Evolutionary conservation across 2,113 vertebrate genomes (phyloP).

Genomic region (Tautogolabrus adspersus): DNA sequence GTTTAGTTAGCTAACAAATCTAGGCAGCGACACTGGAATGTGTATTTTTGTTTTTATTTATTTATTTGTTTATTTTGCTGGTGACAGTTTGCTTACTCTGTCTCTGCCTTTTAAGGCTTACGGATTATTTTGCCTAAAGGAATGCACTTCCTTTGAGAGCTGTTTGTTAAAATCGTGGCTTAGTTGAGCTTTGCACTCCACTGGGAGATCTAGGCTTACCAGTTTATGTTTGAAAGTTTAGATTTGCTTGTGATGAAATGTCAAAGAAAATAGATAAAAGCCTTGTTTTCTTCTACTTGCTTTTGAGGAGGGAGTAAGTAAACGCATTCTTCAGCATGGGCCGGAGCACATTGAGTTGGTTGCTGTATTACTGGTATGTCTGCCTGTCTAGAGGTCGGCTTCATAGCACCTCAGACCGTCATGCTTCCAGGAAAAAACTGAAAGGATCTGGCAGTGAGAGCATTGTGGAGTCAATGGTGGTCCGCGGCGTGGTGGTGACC

Average conservation of each 20-base stretch:
- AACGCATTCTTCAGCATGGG: conserved; percentile 21
- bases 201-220: not conserved
- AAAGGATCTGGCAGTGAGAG: conserved; percentile 51
- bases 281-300: not conserved
- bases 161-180: conserved; percentile 41
- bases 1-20: no score
- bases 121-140: conserved; percentile 14
- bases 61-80: not conserved
- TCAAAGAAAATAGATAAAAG: not conserved
- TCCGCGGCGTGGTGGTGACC: conserved; percentile 47
- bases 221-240: conserved; percentile 36
- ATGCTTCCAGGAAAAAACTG: conserved; percentile 67
- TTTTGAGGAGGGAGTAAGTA: not conserved
- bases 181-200: conserved; percentile 1
- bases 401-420: conserved; percentile 36
- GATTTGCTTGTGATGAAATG: conserved; percentile 13
- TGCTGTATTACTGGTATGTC: conserved; percentile 40
- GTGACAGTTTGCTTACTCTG: not conserved
- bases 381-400: conserved; percentile 48
- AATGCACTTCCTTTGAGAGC: conserved; percentile 12
- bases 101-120: not conserved
- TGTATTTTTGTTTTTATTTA: not conserved
- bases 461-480: conserved; percentile 55
- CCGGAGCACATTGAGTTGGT: conserved; percentile 37
- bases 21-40: no score